Base-by-base conservation (phyloP, 1,140 invertebrate genomes). In the Episyrphus balteatus region DNA sequence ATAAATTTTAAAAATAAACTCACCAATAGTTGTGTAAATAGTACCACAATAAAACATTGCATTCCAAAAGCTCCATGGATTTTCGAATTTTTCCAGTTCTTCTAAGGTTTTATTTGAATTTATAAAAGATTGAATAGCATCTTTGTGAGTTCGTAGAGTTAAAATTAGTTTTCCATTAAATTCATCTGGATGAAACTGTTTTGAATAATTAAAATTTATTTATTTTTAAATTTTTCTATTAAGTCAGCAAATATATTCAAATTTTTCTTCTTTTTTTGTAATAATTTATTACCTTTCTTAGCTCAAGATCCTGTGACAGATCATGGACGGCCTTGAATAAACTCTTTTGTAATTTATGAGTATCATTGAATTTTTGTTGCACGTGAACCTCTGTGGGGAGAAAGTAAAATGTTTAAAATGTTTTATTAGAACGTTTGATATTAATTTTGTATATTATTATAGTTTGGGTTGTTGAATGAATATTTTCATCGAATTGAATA, bases 11-110 rank as follows among this genome's bases (percentile, higher is more conserved):
- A 8, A 26, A 17, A 19, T 26, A 21, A 48, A 71, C 77, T 77
- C 58, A 92, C 91, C 92, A 57, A 96, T 95, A 3, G 92, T 95
- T 1, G 92, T 95, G 58, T 89, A 92, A 54, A 95, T 84, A 8
- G 92, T 95, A 34, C 88, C 84, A 49, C 88, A 88, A 61, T 88
- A 96, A 62, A 93, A 92, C 54, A 96, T 79, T 1, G 91, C 78
- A 57, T 92, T 91, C 83, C 85, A 88, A 63, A 92, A 91, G 12
- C 82, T 81, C 92, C 92, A 96, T 0, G 77, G 73, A 53, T 75
- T 75, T 21, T 75, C 66, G 2, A 34, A 14, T 5, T 48, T 41
- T n/a, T 44, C 50, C 19, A 57, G 17, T n/a, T 48, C 31, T 8
- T 48, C 47, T 37, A 49, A 14, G 0, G 54, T 48, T 9, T 55